These are phyloP conservation scores for Nudaria mundana DNA, from an alignment of 2,888 invertebrate genomes.

Conservation along the genomic window DNA sequence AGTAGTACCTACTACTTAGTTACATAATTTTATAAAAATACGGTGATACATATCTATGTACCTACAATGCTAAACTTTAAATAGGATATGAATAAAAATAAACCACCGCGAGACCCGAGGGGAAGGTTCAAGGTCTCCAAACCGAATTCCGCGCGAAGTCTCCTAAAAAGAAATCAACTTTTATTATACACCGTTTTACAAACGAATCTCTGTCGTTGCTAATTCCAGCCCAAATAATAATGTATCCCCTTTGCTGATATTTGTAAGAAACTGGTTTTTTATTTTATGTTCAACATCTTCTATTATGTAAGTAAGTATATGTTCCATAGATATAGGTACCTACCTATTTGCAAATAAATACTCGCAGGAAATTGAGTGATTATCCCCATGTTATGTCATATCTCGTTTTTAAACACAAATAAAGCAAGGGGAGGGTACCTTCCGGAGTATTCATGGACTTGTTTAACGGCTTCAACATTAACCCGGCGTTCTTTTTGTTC, in stretches of 20 bases:
- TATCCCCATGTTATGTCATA: no score
- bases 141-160: neutral
- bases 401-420: constrained; percentile 12
- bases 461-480: constrained; percentile 40
- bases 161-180: neutral
- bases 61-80: neutral
- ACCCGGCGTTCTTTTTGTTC: constrained; percentile 31
- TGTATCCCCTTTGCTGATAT: constrained; percentile 1
- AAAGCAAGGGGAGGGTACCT: constrained; percentile 30
- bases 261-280: constrained; percentile 2
- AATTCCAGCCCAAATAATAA: constrained; percentile 4
- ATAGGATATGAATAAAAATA: neutral
- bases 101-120: neutral
- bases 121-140: constrained; percentile 6
- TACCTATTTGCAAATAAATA: neutral
- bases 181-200: neutral
- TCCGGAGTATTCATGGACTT: constrained; percentile 36
- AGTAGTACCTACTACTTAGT: no score
- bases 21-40: no score
- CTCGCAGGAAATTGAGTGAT: no score
- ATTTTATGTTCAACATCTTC: neutral
- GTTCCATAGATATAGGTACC: neutral
- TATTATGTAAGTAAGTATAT: neutral
- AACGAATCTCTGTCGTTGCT: constrained; percentile 2
- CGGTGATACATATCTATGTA: neutral